Evolutionary conservation across 2,888 invertebrate genomes (phyloP).

Genomic region (Meta bourneti): DNA sequence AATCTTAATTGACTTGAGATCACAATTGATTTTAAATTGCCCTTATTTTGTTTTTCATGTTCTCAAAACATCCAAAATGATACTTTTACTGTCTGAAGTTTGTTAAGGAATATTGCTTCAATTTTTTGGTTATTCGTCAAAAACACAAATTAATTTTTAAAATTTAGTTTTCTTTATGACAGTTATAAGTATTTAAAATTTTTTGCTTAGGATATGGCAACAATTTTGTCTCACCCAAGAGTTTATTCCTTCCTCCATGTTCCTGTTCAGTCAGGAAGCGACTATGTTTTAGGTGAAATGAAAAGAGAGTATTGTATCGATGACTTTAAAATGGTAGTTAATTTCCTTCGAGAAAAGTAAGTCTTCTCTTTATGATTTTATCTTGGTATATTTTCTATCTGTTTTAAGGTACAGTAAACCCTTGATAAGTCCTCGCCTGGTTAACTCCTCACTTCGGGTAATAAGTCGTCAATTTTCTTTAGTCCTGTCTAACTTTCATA

Average conservation of each 20-base stretch:
- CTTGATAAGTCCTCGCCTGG: not conserved
- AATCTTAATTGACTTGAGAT: no score
- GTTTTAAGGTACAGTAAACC: not conserved
- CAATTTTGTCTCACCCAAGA: slow-evolving; percentile 91
- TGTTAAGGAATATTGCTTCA: no score
- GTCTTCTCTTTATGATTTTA: slow-evolving; percentile 12
- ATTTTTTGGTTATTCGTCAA: no score
- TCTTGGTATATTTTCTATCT: not conserved
- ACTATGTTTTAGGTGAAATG: slow-evolving; percentile 96
- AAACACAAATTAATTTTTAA: no score
- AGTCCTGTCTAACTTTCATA: no score
- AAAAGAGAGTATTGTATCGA: slow-evolving; percentile 94
- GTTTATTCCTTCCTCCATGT: slow-evolving; percentile 98
- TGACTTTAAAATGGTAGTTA: slow-evolving; percentile 94
- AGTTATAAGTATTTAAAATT: not conserved
- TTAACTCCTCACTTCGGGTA: no score
- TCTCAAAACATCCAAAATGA: no score
- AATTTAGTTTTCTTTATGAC: no score
- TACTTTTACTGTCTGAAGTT: no score
- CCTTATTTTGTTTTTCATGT: no score
- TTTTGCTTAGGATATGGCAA: slow-evolving; percentile 86
- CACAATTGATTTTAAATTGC: no score
- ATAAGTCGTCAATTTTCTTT: no score
- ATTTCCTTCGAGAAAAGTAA: slow-evolving; percentile 88
- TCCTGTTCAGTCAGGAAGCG: slow-evolving; percentile 98